Evolutionary conservation across 2,888 invertebrate species (phyloP).

Genomic region (Oligia strigilis): DNA sequence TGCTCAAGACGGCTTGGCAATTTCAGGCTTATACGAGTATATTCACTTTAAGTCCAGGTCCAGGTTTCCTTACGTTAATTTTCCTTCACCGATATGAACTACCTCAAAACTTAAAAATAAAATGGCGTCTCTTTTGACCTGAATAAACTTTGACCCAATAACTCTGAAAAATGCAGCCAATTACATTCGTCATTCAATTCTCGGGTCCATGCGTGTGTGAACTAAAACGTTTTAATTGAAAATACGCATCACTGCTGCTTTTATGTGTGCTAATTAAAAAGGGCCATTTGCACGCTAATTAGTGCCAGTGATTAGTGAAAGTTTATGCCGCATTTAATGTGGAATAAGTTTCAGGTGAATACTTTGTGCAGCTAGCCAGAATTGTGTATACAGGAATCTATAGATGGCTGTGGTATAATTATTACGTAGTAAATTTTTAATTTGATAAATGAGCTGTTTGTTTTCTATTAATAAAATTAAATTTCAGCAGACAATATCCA

Average conservation of each 20-base stretch:
- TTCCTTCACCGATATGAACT: not conserved
- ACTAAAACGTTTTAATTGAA: conserved; percentile 51
- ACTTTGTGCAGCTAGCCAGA: not conserved
- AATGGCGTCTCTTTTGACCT: not conserved
- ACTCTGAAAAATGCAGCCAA: conserved; percentile 39
- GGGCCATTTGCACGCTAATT: conserved; percentile 38
- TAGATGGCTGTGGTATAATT: not conserved
- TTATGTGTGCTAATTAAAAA: conserved; percentile 50
- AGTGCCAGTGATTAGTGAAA: conserved; percentile 43
- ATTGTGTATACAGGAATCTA: not conserved
- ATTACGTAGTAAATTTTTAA: not conserved
- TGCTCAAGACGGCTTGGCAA: not conserved
- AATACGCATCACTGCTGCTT: conserved; percentile 22
- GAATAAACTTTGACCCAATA: conserved; percentile 23
- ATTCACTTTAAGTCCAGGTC: not conserved
- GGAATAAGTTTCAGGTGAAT: conserved; percentile 19
- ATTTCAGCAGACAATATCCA: too few species aligned
- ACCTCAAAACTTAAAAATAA: not conserved
- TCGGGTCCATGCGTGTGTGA: conserved; percentile 23
- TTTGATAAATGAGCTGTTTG: too few species aligned
- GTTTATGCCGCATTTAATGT: conserved; percentile 20
- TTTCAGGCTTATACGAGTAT: not conserved
- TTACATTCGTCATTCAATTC: conserved; percentile 25
- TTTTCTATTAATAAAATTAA: too few species aligned
- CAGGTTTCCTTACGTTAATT: not conserved